A percentile compares a stretch with the other conserved stretches of the same genome.
These are phyloP conservation scores for Phaetusa simplex DNA, from an alignment of 2,113 vertebrate species.

Conservation along the genomic window DNA sequence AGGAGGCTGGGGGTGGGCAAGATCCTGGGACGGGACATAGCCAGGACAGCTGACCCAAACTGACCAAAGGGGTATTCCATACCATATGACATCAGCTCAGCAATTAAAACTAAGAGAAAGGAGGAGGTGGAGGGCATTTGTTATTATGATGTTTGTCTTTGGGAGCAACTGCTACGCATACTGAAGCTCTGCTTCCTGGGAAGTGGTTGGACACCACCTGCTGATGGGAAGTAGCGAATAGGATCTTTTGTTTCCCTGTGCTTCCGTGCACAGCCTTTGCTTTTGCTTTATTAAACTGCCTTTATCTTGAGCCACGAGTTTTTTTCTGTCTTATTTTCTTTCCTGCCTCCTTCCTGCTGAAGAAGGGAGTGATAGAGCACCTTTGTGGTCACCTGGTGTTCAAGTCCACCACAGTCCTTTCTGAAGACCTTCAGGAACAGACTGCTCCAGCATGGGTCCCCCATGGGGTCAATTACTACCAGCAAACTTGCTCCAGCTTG, in stretches of 20 bases:
- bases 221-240: not conserved
- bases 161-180: not conserved
- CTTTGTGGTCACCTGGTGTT: not conserved
- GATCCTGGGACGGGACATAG: not conserved
- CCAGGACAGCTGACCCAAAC: not conserved
- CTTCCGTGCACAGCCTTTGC: not conserved
- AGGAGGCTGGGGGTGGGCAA: not conserved
- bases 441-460: not conserved
- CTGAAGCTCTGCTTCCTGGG: not conserved
- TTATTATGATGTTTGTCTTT: not conserved
- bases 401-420: not conserved
- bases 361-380: not conserved
- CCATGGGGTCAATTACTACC: not conserved
- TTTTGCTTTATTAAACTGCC: not conserved
- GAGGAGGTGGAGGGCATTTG: not conserved
- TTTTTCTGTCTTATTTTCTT: not conserved
- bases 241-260: not conserved
- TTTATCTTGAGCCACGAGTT: not conserved
- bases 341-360: not conserved
- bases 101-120: not conserved
- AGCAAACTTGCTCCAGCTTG: too few relatives aligned
- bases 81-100: not conserved
- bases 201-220: not conserved
- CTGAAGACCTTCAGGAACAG: not conserved
- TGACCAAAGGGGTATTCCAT: not conserved